phyloP scores from a whole-genome alignment of 2,797 vertebrate genomes.

The Clarias platycephalus region DNA sequence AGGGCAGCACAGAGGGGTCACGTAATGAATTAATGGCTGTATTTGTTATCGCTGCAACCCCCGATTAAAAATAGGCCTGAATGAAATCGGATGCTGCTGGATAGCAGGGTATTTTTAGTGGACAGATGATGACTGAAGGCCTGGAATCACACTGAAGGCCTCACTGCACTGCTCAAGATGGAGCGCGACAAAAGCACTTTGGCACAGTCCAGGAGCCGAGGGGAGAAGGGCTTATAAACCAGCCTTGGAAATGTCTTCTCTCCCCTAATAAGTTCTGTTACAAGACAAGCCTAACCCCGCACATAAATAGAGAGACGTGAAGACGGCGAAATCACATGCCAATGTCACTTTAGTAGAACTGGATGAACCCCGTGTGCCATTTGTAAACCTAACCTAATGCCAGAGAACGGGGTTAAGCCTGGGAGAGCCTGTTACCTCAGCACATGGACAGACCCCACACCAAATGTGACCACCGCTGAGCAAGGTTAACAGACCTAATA shows the following conservation, averaged over 20 bases:
- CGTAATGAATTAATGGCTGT: conserved; percentile 71
- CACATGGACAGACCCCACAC: conserved; percentile 35
- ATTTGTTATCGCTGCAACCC: conserved; percentile 63
- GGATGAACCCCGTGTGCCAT: neutral
- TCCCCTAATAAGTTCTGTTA: conserved; percentile 7
- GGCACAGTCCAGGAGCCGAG: conserved; percentile 30
- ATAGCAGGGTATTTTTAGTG: conserved; percentile 71
- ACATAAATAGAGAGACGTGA: conserved; percentile 10
- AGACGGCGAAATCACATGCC: neutral
- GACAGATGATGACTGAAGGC: conserved; percentile 50
- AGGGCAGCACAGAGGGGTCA: conserved; percentile 53
- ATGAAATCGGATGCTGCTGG: conserved; percentile 70
- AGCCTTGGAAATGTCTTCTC: neutral
- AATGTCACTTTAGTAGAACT: neutral
- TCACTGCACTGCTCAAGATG: conserved; percentile 41
- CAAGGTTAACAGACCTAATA: conserved; percentile 50
- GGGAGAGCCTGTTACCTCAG: conserved; percentile 21
- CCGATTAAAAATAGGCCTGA: conserved; percentile 71
- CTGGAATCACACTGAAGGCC: conserved; percentile 37
- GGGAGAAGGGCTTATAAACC: conserved; percentile 17
- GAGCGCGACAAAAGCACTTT: conserved; percentile 35
- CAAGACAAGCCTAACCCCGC: conserved; percentile 20
- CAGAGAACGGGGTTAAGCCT: conserved; percentile 24
- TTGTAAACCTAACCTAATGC: conserved; percentile 17
- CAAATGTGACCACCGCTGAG: conserved; percentile 14